phyloP scores from a whole-genome alignment of 2,797 vertebrate genomes.

The Acridotheres tristis region DNA sequence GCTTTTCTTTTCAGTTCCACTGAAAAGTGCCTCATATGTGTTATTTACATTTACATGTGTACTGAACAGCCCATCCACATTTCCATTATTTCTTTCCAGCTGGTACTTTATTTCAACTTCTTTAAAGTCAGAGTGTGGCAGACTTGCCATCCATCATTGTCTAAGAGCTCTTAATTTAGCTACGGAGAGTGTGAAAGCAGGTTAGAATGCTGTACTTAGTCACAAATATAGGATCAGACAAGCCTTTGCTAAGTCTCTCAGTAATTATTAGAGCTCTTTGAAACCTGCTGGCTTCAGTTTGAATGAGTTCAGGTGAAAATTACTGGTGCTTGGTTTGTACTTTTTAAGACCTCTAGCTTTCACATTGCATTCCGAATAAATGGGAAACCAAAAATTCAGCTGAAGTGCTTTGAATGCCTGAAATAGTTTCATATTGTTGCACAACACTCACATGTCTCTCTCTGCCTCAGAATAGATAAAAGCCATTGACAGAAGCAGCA shows the following conservation, averaged over 20 bases:
- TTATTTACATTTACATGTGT: constrained; percentile 12
- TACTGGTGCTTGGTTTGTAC: neutral
- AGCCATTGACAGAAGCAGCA: neutral
- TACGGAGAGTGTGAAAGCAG: neutral
- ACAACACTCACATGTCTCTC: neutral
- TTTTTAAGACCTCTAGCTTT: constrained; percentile 48
- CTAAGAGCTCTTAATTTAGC: constrained; percentile 19
- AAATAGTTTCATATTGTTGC: neutral
- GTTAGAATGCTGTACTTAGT: neutral
- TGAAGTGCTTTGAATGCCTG: neutral
- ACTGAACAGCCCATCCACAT: neutral
- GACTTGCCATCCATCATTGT: constrained; percentile 28
- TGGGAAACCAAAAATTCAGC: neutral
- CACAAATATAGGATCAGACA: constrained; percentile 47
- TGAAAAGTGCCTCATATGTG: neutral
- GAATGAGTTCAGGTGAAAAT: constrained; percentile 41
- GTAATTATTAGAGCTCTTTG: constrained; percentile 39
- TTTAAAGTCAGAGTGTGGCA: constrained; percentile 30
- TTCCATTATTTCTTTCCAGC: constrained; percentile 29
- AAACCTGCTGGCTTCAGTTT: constrained; percentile 23
- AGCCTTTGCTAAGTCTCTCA: constrained; percentile 43
- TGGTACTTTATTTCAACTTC: constrained; percentile 52
- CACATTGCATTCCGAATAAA: neutral
- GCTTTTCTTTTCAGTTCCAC: neutral
- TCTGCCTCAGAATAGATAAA: neutral